Conservation (phyloP, 30 jellyfish, hydroid and myxozoan species). For the Cassiopea xamachana region DNA sequence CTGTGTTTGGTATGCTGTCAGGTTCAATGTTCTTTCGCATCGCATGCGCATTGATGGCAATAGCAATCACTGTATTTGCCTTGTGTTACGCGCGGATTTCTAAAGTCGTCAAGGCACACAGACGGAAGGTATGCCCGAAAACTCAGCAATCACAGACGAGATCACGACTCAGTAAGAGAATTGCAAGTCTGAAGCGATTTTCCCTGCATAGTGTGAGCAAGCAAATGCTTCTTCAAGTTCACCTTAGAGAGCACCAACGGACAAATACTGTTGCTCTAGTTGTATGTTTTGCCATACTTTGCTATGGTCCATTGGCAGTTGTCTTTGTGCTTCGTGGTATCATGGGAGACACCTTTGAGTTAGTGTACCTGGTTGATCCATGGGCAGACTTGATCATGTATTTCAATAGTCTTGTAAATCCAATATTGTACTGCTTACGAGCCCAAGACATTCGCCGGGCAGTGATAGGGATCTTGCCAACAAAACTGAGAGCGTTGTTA, state of each 20-base stretch:
- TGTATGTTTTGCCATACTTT: slow-evolving; percentile 11
- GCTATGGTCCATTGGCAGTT: slow-evolving; percentile 40
- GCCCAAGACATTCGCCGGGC: slow-evolving; percentile 46
- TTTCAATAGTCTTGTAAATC: slow-evolving; percentile 38
- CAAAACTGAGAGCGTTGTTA: background rate
- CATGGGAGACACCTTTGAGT: slow-evolving; percentile 43
- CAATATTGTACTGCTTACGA: slow-evolving; percentile 37
- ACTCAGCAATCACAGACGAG: background rate
- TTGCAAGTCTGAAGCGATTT: background rate
- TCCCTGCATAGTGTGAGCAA: background rate
- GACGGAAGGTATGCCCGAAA: slow-evolving; percentile 30
- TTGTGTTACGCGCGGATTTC: slow-evolving; percentile 31
- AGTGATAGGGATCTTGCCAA: slow-evolving; percentile 16
- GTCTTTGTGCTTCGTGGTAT: slow-evolving; percentile 49
- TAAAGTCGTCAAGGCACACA: slow-evolving; percentile 30
- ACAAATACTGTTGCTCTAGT: slow-evolving; percentile 35
- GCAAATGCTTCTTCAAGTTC: background rate
- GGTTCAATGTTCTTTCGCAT: slow-evolving; percentile 36
- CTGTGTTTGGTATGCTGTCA: slow-evolving; percentile 13
- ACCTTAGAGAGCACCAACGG: slow-evolving; percentile 18
- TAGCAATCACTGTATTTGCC: background rate
- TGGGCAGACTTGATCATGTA: slow-evolving; percentile 61
- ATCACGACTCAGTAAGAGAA: background rate
- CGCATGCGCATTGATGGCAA: slow-evolving; percentile 29
- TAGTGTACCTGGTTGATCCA: slow-evolving; percentile 48